Evolutionary conservation across 2,888 invertebrate genomes (phyloP), one percentile per base, ranked within the genome.

Genomic region (Pseudolycoriella hygida): DNA sequence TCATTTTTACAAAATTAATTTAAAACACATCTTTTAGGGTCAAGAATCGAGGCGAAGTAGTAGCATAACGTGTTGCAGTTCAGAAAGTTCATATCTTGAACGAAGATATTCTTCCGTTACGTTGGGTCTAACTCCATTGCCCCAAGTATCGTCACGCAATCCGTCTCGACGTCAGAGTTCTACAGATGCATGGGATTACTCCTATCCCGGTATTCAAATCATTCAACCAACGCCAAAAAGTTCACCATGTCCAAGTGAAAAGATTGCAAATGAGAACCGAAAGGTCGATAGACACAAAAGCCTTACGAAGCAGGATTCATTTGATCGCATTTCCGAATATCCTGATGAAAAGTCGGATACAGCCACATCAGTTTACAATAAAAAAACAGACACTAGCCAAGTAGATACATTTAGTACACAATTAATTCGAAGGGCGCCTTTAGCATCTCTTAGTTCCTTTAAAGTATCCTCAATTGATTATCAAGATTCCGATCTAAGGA

Each of bases 51-150:
- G 85, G 39, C 73, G 86, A 41, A 72, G 80, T 54, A 85, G 85
- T 59, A 85, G 83, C 51, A 80, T 83, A 55, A 86, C 86, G 25
- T 85, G 84, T 62, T 86, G 85, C 53, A 85, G 85, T 58, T 83
- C 84, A 32, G 85, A 81, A 48, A 84, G 84, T 60, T 84, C 84
- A 47, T 86, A 85, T 58, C 68, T 86, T 58, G 86, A 86, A 61
- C 73, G 85, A 43, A 74, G 86, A 43, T 83, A 81, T 51, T 85
- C 85, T 17, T 80, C 84, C 37, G 77, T 84, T 50, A 80, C 79
- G 46, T 71, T 82, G 62, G 80, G 84, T 48, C 67, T 81, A 60
- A 73, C 79, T 46, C 77, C 80, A 52, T 49, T 65, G 46, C 61
- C 65, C 41, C 58, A 64, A 10, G 56, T 61, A 47, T 53, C 64